Conservation (phyloP, 1,140 invertebrate genomes). For the Protaetia brevitarsis region DNA sequence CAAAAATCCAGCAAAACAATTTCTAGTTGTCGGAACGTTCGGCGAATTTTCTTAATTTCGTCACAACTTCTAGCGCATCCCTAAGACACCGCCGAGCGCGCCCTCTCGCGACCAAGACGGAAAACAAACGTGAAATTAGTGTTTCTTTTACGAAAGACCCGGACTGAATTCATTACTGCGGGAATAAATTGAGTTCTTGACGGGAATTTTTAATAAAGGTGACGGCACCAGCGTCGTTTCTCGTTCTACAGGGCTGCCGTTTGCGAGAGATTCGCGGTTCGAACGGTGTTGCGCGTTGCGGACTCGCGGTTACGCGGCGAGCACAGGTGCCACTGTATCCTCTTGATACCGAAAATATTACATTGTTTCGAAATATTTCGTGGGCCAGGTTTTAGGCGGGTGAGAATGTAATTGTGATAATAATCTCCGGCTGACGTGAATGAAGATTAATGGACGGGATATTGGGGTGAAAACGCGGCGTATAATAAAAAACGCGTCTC, state of each 20-base stretch:
- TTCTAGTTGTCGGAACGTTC: no score
- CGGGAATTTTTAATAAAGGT: conserved; percentile 18
- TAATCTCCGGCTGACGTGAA: neutral
- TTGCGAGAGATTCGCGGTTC: no score
- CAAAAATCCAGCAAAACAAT: no score
- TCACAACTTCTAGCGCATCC: neutral
- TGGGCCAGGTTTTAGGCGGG: neutral
- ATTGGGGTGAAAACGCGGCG: neutral
- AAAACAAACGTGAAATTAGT: neutral
- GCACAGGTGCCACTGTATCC: neutral
- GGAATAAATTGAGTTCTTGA: conserved; percentile 17
- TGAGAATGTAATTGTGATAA: conserved; percentile 8
- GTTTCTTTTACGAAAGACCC: conserved; percentile 4
- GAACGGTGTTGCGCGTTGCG: neutral
- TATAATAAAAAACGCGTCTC: neutral
- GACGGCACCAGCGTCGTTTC: neutral
- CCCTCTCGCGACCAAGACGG: neutral
- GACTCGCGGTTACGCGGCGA: neutral
- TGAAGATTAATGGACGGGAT: conserved; percentile 1
- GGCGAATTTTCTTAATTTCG: neutral
- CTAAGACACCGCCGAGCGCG: neutral
- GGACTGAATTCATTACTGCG: conserved; percentile 14
- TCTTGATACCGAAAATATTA: conserved; percentile 13
- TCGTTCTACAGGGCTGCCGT: no score
- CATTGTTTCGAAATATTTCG: conserved; percentile 11